phyloP scores from a whole-genome alignment of 2,113 vertebrate species.

The Panurus biarmicus region DNA sequence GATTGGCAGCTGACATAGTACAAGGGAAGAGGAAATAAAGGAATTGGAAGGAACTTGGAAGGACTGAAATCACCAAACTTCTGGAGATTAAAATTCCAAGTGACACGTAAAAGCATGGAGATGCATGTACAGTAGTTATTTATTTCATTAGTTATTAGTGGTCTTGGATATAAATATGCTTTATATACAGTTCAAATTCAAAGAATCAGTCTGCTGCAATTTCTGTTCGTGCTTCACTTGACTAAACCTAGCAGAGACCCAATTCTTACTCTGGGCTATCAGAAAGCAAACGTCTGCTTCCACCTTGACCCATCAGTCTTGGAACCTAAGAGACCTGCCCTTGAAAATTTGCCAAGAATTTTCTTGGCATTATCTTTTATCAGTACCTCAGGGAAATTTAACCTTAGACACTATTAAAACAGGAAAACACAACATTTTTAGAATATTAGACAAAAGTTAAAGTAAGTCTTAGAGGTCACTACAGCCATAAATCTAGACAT shows the following conservation, averaged over 20 bases:
- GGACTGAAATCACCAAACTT: not conserved
- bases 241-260: not conserved
- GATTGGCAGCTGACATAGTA: not conserved
- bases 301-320: constrained; percentile 27
- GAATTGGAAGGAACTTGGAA: not conserved
- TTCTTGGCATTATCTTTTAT: constrained; percentile 4
- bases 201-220: not conserved
- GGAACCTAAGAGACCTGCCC: not conserved
- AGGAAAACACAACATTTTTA: constrained; percentile 4
- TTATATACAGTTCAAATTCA: not conserved
- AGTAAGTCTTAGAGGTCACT: not conserved
- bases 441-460: not conserved
- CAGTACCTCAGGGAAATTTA: not conserved
- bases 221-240: not conserved
- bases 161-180: not conserved
- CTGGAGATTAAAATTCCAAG: not conserved
- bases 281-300: not conserved
- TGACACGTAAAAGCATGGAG: not conserved
- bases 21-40: not conserved
- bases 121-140: not conserved
- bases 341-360: constrained; percentile 38
- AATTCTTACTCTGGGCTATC: not conserved
- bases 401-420: not conserved
- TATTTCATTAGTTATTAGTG: not conserved
- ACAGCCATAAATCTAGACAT: not conserved